Evolutionary conservation across 1,140 invertebrate genomes (phyloP).

Genomic region (Zaprionus nigranus): DNA sequence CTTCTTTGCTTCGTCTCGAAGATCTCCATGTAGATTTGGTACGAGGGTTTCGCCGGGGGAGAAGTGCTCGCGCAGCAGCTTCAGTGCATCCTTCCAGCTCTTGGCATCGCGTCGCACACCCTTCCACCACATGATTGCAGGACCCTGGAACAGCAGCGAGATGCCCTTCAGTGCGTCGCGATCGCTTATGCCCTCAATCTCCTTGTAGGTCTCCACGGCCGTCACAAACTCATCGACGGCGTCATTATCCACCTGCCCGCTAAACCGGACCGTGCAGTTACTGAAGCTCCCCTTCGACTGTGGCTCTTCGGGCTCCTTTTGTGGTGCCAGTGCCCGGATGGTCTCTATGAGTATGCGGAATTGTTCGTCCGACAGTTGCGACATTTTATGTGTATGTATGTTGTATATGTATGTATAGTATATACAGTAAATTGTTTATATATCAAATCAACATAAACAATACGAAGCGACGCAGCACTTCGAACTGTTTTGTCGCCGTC

Average conservation of each 20-base stretch:
- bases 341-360: constrained; percentile 70
- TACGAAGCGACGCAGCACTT: neutral
- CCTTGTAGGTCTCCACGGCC: constrained; percentile 75
- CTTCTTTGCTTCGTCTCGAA: constrained; percentile 63
- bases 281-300: constrained; percentile 77
- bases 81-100: constrained; percentile 68
- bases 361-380: constrained; percentile 67
- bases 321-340: constrained; percentile 49
- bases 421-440: too few species aligned
- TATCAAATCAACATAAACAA: too few species aligned
- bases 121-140: constrained; percentile 78
- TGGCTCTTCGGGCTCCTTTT: constrained; percentile 29
- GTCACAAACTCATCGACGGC: constrained; percentile 81
- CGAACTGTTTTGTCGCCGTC: constrained; percentile 25
- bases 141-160: constrained; percentile 61
- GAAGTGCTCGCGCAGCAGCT: constrained; percentile 71
- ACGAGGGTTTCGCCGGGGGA: constrained; percentile 78
- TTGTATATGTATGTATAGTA: too few species aligned
- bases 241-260: constrained; percentile 78
- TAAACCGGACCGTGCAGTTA: constrained; percentile 68
- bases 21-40: constrained; percentile 77
- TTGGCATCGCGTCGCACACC: constrained; percentile 72
- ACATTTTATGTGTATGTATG: constrained; percentile 37
- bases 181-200: constrained; percentile 78
- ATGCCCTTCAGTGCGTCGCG: constrained; percentile 75